Evolutionary conservation across 2,113 vertebrate genomes (phyloP), one percentile per base, ranked within the genome.

Genomic region (Protobothrops flavoviridis): DNA sequence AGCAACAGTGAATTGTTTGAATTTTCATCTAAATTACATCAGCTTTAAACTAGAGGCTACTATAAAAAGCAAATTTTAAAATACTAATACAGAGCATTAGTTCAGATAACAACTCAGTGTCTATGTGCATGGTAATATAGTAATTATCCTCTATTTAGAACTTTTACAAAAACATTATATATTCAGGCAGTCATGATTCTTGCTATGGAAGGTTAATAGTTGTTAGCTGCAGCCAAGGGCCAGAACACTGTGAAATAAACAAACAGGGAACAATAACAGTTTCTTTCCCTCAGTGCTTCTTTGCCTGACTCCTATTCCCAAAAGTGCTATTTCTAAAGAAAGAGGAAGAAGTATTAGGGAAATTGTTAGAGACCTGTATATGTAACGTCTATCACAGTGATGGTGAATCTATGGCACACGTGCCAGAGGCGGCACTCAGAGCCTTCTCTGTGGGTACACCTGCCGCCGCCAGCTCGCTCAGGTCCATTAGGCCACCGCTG

Each of bases 11-110:
- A 33, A 93, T 85, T 4, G 93, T 10, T 24, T 89, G 59, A 0
- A 5, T 92, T 94, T 95, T 92, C n/a, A 87, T 17, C 87, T 26
- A 81, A 93, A 74, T 92, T 95, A 43, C 93, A 2, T 88, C 92
- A 90, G 0, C 1, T 92, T 94, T 93, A 91, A 26, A 93, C 88
- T 94, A 61, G 90, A 91, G 0, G 3, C 24, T 0, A 43, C 89
- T 95, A 53, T 4, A 92, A 92, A 5, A 5, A 89, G 88, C 90
- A 17, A 29, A 33, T 88, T 26, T 55, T 90, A 92, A 95, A 93
- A 3, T 81, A 89, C 10, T 50, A 50, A 50, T 1, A 21, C 26
- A 90, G 33, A 86, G 0, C 69, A 55, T 13, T 88, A 74, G 92
- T 95, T 29, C 64, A 85, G 29, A 90, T 52, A 95, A n/a, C 4